Percentiles rank a stretch among this genome's conserved stretches.
Conservation (phyloP, 2,888 invertebrate genomes). For the Timema podura region DNA sequence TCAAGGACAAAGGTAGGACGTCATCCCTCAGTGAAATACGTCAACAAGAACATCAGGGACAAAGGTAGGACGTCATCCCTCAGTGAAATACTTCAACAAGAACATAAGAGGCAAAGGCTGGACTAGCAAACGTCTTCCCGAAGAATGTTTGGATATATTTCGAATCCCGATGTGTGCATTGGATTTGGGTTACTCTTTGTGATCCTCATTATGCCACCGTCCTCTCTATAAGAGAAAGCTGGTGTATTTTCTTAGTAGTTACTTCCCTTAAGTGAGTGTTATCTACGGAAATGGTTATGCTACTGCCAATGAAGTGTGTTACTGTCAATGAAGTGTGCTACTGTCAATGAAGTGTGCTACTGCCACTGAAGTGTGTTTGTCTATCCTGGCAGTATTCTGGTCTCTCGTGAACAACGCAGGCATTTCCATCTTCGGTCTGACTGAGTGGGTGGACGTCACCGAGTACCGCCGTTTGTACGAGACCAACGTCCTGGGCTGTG, state of each 20-base stretch:
- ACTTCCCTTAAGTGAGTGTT: no score
- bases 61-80: not conserved
- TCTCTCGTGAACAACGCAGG: conserved; percentile 52
- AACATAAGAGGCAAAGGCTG: not conserved
- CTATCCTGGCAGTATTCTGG: conserved; percentile 44
- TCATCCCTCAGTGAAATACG: not conserved
- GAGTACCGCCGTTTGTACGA: conserved; percentile 41
- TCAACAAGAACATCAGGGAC: not conserved
- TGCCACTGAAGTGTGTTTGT: not conserved
- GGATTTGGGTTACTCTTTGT: no score
- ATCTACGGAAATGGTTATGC: not conserved
- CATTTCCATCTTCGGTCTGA: conserved; percentile 44
- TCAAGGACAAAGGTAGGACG: not conserved
- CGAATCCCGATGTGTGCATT: no score
- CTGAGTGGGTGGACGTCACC: conserved; percentile 47
- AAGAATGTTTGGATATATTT: no score
- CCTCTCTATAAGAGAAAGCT: no score
- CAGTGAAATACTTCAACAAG: not conserved
- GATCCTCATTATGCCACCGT: no score
- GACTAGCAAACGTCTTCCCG: not conserved
- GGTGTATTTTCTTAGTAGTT: no score
- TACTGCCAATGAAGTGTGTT: not conserved
- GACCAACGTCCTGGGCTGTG: conserved; percentile 40
- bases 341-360: not conserved
- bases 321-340: not conserved